These are phyloP conservation scores for Tamandua tetradactyla DNA, from an alignment of 2,797 vertebrate species.

Conservation along the genomic window DNA sequence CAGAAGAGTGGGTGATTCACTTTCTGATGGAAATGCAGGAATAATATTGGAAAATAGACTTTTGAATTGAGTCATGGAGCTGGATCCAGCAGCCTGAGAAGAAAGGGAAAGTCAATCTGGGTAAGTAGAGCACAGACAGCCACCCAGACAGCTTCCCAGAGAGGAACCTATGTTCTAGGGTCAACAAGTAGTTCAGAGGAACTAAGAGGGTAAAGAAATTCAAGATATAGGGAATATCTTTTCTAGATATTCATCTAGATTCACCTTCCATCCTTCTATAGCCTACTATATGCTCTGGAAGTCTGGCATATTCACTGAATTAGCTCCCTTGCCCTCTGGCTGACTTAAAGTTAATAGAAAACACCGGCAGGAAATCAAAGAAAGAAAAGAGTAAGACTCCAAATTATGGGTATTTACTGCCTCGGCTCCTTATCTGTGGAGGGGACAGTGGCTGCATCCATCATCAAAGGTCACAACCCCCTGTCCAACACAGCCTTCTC, in stretches of 20 bases:
- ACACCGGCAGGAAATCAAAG: neutral
- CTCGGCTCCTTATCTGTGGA: neutral
- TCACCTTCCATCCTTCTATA: neutral
- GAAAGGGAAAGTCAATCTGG: neutral
- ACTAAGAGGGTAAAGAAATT: neutral
- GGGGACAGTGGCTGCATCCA: neutral
- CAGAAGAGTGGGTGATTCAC: neutral
- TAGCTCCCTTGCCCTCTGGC: neutral
- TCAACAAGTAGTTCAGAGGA: neutral
- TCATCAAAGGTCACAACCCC: neutral
- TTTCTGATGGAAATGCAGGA: neutral
- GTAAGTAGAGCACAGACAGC: fast-evolving
- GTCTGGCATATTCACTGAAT: neutral
- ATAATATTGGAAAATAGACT: slow-evolving; percentile 9
- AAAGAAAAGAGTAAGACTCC: neutral
- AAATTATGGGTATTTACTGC: neutral
- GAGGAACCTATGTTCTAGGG: neutral
- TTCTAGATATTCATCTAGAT: neutral
- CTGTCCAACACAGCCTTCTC: neutral
- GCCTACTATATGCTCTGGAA: neutral
- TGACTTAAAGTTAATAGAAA: neutral
- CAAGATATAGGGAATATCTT: neutral
- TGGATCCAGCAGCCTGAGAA: neutral
- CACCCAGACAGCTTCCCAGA: neutral
- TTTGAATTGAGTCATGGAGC: neutral